Conservation (phyloP, 2,113 vertebrate genomes). For the Carassius carassius region DNA sequence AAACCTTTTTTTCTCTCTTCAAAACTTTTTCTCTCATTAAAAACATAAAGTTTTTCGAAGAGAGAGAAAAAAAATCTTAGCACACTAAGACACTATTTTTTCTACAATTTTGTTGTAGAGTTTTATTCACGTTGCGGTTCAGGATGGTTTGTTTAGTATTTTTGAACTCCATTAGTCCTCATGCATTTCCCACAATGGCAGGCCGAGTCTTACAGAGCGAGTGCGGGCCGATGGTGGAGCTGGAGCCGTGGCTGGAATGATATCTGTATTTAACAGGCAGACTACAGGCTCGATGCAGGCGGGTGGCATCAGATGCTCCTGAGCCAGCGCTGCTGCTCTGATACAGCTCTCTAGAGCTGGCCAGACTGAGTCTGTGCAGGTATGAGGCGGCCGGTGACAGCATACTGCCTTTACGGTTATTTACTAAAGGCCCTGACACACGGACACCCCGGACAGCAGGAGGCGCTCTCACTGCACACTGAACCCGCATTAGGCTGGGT, state of each 20-base stretch:
- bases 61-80: too few relatives aligned
- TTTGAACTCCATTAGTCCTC: not conserved
- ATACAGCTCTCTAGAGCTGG: conserved; percentile 74
- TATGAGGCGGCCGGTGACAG: conserved; percentile 71
- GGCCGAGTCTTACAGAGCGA: conserved; percentile 76
- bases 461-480: conserved; percentile 69
- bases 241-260: conserved; percentile 63
- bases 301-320: conserved; percentile 51
- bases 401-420: conserved; percentile 84
- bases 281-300: conserved; percentile 81
- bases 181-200: not conserved
- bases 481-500: conserved; percentile 74
- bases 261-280: conserved; percentile 81
- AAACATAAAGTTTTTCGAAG: too few relatives aligned
- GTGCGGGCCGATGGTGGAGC: conserved; percentile 72
- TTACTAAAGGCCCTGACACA: conserved; percentile 76
- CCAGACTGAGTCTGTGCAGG: conserved; percentile 69
- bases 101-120: too few relatives aligned
- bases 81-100: too few relatives aligned
- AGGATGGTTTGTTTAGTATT: not conserved
- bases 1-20: too few relatives aligned
- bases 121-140: too few relatives aligned
- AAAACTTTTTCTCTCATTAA: too few relatives aligned
- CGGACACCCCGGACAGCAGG: conserved; percentile 65
- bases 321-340: conserved; percentile 45